phyloP scores from a whole-genome alignment of 1,140 invertebrate species.

The Leptopilina clavipes region DNA sequence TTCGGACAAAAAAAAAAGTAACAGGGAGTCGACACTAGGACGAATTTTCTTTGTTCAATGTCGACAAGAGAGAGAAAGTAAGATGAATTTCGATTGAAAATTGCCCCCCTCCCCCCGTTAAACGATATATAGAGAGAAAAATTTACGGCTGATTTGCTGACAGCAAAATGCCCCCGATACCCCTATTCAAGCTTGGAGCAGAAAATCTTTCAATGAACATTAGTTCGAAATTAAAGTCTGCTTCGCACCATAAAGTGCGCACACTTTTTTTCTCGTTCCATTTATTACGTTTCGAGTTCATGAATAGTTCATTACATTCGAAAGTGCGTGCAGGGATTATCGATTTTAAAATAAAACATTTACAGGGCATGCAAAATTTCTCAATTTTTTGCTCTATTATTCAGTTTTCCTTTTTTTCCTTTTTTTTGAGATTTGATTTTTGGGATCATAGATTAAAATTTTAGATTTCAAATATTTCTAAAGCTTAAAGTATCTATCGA shows the following conservation, averaged over 20 bases:
- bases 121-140: background rate
- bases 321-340: background rate
- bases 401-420: too few species aligned
- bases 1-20: background rate
- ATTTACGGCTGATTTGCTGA: conserved; percentile 34
- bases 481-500: too few species aligned
- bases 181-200: background rate
- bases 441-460: too few species aligned
- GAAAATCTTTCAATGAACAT: conserved; percentile 27
- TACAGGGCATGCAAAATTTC: too few species aligned
- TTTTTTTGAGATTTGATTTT: too few species aligned
- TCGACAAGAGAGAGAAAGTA: background rate
- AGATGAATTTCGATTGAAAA: conserved; percentile 24
- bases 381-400: too few species aligned
- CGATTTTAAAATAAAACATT: too few species aligned
- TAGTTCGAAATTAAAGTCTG: conserved; percentile 13
- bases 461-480: too few species aligned
- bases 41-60: conserved; percentile 22
- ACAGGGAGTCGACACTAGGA: background rate
- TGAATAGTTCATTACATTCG: conserved; percentile 3
- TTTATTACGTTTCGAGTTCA: background rate
- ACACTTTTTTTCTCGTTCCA: background rate
- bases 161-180: conserved; percentile 26
- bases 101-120: background rate
- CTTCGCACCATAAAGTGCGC: conserved; percentile 1